Base-by-base conservation (phyloP, 1,140 invertebrate species). In the Pogonomyrmex barbatus region DNA sequence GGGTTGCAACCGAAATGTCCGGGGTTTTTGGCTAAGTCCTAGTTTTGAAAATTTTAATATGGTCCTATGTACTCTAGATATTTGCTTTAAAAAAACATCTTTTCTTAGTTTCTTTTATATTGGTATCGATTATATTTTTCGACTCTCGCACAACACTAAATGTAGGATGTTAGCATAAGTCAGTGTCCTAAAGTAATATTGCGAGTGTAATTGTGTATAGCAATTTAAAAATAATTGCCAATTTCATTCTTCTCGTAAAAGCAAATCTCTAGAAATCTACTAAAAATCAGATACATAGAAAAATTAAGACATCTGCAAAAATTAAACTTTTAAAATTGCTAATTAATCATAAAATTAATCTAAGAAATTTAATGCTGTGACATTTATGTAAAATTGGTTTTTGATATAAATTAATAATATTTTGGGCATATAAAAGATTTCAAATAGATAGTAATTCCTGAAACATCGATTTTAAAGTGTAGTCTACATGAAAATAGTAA, bases 171-270 rank as follows among this genome's bases (percentile, higher is more conserved):
- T 76, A 8, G 45, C 12, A 42, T 63, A 77, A 2, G 4, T 62
- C 0, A 84, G 9, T 6, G 2, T 76, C 52, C 56, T 3, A 77
- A 84, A 76, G 82, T 84, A 84, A n/a, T n/a, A n/a, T 84, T 71
- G 30, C 47, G 45, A 36, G 45, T 30, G 12, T 39, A 77, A 54
- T 50, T 10, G 12, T 39, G 1, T 4, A 5, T 54, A 60, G 58
- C 6, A 36, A 39, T 54, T 50, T 24, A 24, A 45, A 2, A 0
- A n/a, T n/a, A 2, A 54, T 9, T 78, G 17, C 17, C 5, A n/a
- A 47, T 36, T 76, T 39, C 75, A 50, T 73, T 4, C 1, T 63
- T 65, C 5, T 67, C n/a, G 30, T 12, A 58, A 58, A 58, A 75
- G 4, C 14, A 62, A 63, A 77, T 10, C 8, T 76, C 12, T 8